Percentiles rank a stretch among this genome's conserved stretches.
Evolutionary conservation across 2,797 vertebrate genomes (phyloP).

Genomic region (Danio aesculapii): DNA sequence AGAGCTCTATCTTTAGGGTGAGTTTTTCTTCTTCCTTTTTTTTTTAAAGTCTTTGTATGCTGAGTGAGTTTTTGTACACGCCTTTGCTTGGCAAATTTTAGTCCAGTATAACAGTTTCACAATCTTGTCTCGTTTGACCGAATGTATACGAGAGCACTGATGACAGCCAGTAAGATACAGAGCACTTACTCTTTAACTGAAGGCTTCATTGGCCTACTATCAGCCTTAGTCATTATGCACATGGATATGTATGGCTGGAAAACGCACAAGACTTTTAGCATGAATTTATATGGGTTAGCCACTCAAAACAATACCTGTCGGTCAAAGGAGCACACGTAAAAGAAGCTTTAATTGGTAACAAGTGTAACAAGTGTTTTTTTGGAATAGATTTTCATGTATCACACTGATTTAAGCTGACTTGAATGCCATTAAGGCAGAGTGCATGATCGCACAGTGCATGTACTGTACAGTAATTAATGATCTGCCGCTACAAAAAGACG

Average conservation of each 20-base stretch:
- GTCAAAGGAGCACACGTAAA: conserved; percentile 29
- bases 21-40: not conserved
- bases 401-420: conserved; percentile 11
- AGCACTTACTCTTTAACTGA: conserved; percentile 40
- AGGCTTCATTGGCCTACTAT: conserved; percentile 26
- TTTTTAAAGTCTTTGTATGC: not conserved
- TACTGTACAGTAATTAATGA: conserved; percentile 7
- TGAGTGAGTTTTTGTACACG: conserved; percentile 10
- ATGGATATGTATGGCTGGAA: conserved; percentile 40
- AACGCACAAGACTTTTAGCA: conserved; percentile 49
- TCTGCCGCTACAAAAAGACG: conserved; percentile 1
- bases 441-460: conserved; percentile 53
- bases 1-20: conserved; percentile 27
- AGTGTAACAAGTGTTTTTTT: not conserved
- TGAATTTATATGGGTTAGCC: conserved; percentile 30
- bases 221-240: conserved; percentile 44
- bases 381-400: conserved; percentile 12
- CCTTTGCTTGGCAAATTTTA: conserved; percentile 4
- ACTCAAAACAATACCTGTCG: conserved; percentile 17
- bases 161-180: conserved; percentile 5
- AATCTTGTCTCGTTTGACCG: not conserved
- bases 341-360: not conserved
- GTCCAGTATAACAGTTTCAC: not conserved
- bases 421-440: conserved; percentile 39
- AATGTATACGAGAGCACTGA: conserved; percentile 19